Base-by-base conservation (phyloP, 2,113 vertebrate species). In the Pedionomus torquatus region DNA sequence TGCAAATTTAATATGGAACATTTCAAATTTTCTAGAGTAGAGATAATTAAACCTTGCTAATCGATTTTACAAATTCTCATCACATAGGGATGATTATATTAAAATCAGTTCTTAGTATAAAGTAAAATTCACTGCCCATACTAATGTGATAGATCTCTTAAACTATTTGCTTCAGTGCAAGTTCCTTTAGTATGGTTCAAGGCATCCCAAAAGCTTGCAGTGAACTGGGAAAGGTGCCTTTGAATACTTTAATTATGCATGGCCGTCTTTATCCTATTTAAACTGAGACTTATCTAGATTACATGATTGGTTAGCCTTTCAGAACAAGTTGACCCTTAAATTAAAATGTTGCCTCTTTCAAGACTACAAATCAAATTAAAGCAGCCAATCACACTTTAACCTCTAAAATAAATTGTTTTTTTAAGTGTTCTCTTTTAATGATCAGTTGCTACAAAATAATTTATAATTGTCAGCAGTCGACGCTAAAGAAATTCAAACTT, bases 271-370 rank as follows among this genome's bases (percentile, higher is more conserved):
- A 83, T 81, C 71, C 68, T 90, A 28, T 88, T 92, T 77, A 89
- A 68, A 41, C 76, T 77, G 91, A 92, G 85, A 70, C 49, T 88
- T 86, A 85, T 21, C 71, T 87, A 70, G 93, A 89, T 96, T 80
- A 90, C 54, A 66, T 83, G 89, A 89, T 58, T 81, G 55, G 93
- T 96, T 90, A 96, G 64, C 68, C 93, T 89, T 91, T 88, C 85
- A 65, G 85, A 90, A 44, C 33, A 90, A 86, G 68, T 33, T 93
- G 94, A 96, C 89, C 91, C 64, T 95, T 90, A 86, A 92, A 94
- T 94, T 90, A 89, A 91, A 94, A 88, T 79, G 51, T 88, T 95
- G 46, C n/a, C 51, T 95, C 55, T 96, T 78, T 92, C 80, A 93
- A 92, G 68, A 89, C 58, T 74, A 89, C 63, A 68, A 90, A 90